Base-by-base conservation (phyloP, 1,140 invertebrate genomes). In the Bombus pascuorum region DNA sequence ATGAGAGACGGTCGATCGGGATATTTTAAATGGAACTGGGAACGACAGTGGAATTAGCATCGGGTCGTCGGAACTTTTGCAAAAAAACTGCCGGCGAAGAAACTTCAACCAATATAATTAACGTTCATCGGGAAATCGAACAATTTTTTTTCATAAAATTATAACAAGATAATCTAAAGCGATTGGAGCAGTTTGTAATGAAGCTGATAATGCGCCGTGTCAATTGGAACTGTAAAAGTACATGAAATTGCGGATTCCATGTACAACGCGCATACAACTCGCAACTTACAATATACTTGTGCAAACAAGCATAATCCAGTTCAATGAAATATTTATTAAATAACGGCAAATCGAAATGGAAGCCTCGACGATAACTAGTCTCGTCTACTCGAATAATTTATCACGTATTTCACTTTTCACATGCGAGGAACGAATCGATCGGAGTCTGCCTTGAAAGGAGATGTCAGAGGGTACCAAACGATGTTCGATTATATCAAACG, bases 11-110 rank as follows among this genome's bases (percentile, higher is more conserved):
- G 34, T 71, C 84, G 78, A 70, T 65, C 47, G n/a, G 71, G 53
- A 78, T 77, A 78, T 81, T 73, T 76, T 66, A 77, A 81, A 87
- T 72, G 73, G 76, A 80, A 75, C 80, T 72, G 47, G 57, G 28
- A 57, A 25, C 72, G 70, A 65, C 42, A 75, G 71, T n/a, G 70
- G 72, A 47, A 75, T 79, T 79, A 79, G 8, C 59, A 34, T 77
- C 59, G 22, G 44, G 25, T 47, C 18, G 39, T n/a, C 9, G 34
- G 57, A 83, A 83, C 25, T 75, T 78, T 70, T 12, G 34, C 44
- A 44, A 57, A 39, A 32, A 62, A 71, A 28, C 39, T 3, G 39
- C 22, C 10, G 37, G 0, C 22, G 4, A 25, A 62, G 77, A 53
- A 47, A 25, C 34, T 53, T 76, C 22, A 2, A 32, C 62, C 13